These are phyloP conservation scores for Tragelaphus strepsiceros DNA, from an alignment of 2,113 vertebrate species.

Conservation along the genomic window DNA sequence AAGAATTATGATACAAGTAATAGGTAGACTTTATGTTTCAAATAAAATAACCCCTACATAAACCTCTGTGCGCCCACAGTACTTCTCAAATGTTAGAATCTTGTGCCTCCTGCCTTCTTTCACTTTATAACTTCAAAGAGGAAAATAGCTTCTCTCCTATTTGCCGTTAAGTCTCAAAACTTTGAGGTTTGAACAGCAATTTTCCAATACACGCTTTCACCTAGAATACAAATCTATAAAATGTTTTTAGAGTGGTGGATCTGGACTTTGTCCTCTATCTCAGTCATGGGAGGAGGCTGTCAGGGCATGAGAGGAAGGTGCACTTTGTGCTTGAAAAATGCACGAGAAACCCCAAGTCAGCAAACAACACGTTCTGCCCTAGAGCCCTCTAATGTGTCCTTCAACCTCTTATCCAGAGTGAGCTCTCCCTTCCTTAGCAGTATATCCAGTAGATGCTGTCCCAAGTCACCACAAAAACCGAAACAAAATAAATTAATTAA, in stretches of 20 bases:
- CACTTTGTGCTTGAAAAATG: not conserved
- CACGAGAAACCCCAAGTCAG: not conserved
- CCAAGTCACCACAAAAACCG: not conserved
- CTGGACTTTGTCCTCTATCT: not conserved
- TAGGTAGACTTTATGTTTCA: not conserved
- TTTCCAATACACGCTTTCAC: not conserved
- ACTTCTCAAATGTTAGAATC: not conserved
- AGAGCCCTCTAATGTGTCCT: no score
- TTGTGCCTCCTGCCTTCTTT: not conserved
- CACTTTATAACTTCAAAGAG: not conserved
- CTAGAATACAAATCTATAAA: not conserved
- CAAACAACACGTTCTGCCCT: rapidly evolving
- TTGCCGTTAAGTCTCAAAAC: not conserved
- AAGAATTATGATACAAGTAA: not conserved
- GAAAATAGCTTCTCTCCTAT: not conserved
- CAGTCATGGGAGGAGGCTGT: not conserved
- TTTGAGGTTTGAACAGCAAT: not conserved
- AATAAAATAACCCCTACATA: not conserved
- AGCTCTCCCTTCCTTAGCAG: not conserved
- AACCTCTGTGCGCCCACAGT: not conserved
- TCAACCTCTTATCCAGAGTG: not conserved
- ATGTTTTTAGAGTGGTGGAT: not conserved
- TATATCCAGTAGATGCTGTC: not conserved
- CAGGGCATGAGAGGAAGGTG: not conserved
- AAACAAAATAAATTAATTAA: not conserved